phyloP scores from a whole-genome alignment of 64 coral and sea anemone genomes.

The Platygyra sinensis region DNA sequence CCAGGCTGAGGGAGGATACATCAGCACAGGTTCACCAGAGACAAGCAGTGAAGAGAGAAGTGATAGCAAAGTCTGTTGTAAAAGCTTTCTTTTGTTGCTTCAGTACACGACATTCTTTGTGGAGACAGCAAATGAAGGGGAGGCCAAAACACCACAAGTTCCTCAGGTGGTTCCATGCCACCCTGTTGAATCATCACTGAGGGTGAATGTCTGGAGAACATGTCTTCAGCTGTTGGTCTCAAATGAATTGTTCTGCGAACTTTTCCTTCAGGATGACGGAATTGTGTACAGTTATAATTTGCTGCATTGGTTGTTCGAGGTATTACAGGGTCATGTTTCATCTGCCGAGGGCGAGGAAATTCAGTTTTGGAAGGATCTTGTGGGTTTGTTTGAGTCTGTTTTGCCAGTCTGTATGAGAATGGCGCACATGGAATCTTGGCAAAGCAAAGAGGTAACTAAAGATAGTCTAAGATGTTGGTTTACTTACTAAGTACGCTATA shows the following conservation, averaged over 20 bases:
- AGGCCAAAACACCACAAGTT: not conserved
- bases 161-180: not conserved
- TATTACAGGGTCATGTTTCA: not conserved
- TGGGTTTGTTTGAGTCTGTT: slow-evolving; percentile 59
- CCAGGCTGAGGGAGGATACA: not conserved
- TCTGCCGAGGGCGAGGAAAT: not conserved
- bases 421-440: slow-evolving; percentile 36
- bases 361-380: slow-evolving; percentile 8
- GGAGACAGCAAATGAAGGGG: not conserved
- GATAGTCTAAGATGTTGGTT: not conserved
- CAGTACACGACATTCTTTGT: slow-evolving; percentile 29
- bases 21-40: not conserved
- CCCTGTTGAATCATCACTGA: slow-evolving; percentile 29
- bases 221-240: slow-evolving; percentile 59
- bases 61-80: slow-evolving; percentile 17
- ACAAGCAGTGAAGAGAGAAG: slow-evolving; percentile 36
- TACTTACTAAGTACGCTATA: not conserved
- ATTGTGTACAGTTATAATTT: slow-evolving; percentile 29
- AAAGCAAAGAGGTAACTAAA: slow-evolving; percentile 37
- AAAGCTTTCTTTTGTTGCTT: slow-evolving; percentile 50
- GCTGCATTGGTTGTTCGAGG: slow-evolving; percentile 6
- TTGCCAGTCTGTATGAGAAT: slow-evolving; percentile 62
- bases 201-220: slow-evolving; percentile 56
- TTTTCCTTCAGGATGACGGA: slow-evolving; percentile 28
- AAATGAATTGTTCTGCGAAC: slow-evolving; percentile 57